Base-by-base conservation (phyloP, 2,113 vertebrate species). In the Phoxinus phoxinus region DNA sequence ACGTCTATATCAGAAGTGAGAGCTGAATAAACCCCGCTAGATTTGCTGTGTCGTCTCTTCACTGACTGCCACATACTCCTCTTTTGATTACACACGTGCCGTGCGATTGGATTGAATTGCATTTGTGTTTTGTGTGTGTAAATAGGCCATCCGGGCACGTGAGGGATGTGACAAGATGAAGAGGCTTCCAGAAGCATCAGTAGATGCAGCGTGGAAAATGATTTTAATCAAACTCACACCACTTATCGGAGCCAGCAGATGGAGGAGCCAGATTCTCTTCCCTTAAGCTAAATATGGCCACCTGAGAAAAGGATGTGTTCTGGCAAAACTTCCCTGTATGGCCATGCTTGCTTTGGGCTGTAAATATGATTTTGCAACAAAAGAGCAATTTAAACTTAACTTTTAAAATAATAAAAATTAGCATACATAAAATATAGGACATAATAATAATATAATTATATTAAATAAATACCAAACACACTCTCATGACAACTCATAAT, bases 161-260 rank as follows among this genome's bases (percentile, higher is more conserved):
- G 77, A 86, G 85, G 37, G 83, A 88, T 83, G 78, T 88, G 87
- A 85, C 72, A 84, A 88, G 81, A 72, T 86, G 80, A 83, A 83
- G 74, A 78, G 73, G 30, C 87, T 83, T 81, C 81, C 79, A 82
- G 48, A 25, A 78, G 83, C 58, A 65, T 78, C 61, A 78, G 35
- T 23, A n/a, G 67, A 84, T 78, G 21, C 37, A 37, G 84, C 53
- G 67, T 61, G 67, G 82, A 84, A 82, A 59, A 73, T 72, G 41
- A 82, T 85, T 85, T 87, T 63, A 89, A 89, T 87, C 83, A 78
- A 85, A 72, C 72, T 63, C 58, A 27, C 82, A 77, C 86, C 77
- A 81, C 67, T 84, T 86, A 86, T 76, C 63, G 61, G 74, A 37
- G 61, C 58, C 75, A 80, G 79, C 61, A 72, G 85, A 63, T 86